phyloP scores from a whole-genome alignment of 2,888 invertebrate species.

The Ophion slaviceki region DNA sequence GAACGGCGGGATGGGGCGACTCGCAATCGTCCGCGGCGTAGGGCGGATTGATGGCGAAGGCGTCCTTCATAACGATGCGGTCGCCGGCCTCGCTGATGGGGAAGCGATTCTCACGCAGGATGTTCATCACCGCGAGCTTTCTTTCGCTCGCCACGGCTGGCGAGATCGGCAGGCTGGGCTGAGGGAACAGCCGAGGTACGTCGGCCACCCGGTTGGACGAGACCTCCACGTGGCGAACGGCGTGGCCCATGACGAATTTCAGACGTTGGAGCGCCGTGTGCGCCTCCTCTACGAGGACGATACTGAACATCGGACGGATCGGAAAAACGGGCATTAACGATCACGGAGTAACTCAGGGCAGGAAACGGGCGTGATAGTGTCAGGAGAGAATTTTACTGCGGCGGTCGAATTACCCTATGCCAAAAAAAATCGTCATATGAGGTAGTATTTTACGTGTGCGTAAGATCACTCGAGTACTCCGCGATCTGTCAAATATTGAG shows the following conservation, averaged over 20 bases:
- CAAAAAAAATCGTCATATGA: neutral
- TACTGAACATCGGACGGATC: conserved; percentile 67
- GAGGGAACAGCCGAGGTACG: conserved; percentile 76
- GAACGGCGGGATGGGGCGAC: conserved; percentile 78
- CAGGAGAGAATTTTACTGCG: neutral
- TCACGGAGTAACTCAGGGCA: neutral
- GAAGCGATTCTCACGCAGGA: conserved; percentile 77
- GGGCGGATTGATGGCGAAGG: conserved; percentile 79
- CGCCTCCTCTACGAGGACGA: conserved; percentile 75
- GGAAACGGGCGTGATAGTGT: neutral
- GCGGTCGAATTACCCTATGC: neutral
- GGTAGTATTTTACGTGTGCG: too few species aligned
- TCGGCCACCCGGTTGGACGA: conserved; percentile 62
- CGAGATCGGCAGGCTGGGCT: neutral
- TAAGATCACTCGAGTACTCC: too few species aligned
- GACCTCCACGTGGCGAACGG: conserved; percentile 76
- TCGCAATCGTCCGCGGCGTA: conserved; percentile 77
- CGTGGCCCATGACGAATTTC: conserved; percentile 78
- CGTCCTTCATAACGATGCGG: conserved; percentile 76
- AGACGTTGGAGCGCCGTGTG: conserved; percentile 66
- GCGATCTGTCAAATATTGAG: too few species aligned
- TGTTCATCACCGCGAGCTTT: conserved; percentile 73
- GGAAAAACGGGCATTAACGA: neutral
- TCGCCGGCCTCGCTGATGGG: conserved; percentile 76
- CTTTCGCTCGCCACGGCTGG: conserved; percentile 55